phyloP scores from a whole-genome alignment of 2,888 invertebrate species.

The Amphipyra berbera region DNA sequence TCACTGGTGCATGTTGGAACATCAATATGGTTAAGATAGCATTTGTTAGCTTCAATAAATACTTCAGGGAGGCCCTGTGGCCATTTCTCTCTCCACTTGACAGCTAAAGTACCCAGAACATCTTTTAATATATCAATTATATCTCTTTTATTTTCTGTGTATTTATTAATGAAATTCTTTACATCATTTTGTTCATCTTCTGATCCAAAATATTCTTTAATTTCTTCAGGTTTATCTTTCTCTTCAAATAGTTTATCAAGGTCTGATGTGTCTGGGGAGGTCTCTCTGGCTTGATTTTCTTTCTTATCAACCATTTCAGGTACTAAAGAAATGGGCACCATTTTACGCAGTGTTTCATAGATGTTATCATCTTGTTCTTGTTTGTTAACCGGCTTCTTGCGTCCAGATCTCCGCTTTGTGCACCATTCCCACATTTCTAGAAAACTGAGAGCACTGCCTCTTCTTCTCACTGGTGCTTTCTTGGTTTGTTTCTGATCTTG shows the following conservation, averaged over 20 bases:
- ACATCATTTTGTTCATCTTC: slow-evolving; percentile 92
- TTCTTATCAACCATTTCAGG: slow-evolving; percentile 80
- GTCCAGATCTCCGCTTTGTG: slow-evolving; percentile 87
- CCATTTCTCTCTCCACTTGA: slow-evolving; percentile 92
- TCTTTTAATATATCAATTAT: slow-evolving; percentile 91
- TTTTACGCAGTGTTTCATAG: slow-evolving; percentile 91
- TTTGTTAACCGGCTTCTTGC: slow-evolving; percentile 81
- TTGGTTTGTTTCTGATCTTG: slow-evolving; percentile 83
- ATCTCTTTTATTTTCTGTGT: slow-evolving; percentile 89
- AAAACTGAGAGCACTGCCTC: slow-evolving; percentile 93
- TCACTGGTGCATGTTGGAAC: slow-evolving; percentile 79
- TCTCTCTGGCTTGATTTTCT: slow-evolving; percentile 84
- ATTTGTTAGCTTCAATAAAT: slow-evolving; percentile 91
- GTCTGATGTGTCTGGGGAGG: slow-evolving; percentile 91
- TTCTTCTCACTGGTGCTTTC: slow-evolving; percentile 90
- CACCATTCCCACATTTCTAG: slow-evolving; percentile 95
- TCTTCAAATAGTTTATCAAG: slow-evolving; percentile 91
- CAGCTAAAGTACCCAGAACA: slow-evolving; percentile 89
- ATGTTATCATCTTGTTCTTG: slow-evolving; percentile 88
- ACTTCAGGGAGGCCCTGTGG: slow-evolving; percentile 89
- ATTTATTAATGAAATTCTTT: slow-evolving; percentile 90
- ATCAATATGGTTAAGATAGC: slow-evolving; percentile 85
- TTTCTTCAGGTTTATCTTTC: slow-evolving; percentile 70
- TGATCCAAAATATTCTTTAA: slow-evolving; percentile 91
- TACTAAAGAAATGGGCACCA: slow-evolving; percentile 91